These are phyloP conservation scores for Dicyrtoma fusca DNA, from an alignment of 2,888 invertebrate genomes.

Conservation along the genomic window DNA sequence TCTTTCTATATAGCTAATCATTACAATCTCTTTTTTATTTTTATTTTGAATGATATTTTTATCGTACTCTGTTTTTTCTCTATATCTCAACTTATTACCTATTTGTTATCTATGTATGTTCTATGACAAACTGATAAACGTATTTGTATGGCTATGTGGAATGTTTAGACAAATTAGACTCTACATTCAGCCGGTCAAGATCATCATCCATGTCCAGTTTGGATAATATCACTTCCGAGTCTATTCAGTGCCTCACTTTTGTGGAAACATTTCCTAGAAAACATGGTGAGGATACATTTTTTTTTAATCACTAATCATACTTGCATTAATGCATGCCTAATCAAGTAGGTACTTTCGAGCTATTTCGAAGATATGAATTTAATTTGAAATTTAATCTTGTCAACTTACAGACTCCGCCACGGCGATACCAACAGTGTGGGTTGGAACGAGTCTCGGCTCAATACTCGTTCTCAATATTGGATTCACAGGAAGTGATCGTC, in stretches of 20 bases:
- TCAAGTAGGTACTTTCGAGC: no score
- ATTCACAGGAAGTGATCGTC: conserved; percentile 77
- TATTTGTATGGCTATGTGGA: not conserved
- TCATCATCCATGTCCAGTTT: conserved; percentile 97
- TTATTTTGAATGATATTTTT: not conserved
- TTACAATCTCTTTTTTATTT: not conserved
- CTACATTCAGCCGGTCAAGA: conserved; percentile 92
- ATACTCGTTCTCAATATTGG: conserved; percentile 89
- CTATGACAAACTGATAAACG: not conserved
- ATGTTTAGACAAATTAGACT: conserved; percentile 86
- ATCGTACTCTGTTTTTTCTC: not conserved
- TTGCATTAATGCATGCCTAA: not conserved
- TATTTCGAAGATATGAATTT: not conserved
- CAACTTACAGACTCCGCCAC: conserved; percentile 74
- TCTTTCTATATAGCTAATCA: not conserved
- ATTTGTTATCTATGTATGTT: not conserved
- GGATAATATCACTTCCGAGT: conserved; percentile 94
- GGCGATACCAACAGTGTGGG: conserved; percentile 87
- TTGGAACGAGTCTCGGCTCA: conserved; percentile 96
- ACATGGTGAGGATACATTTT: conserved; percentile 70
- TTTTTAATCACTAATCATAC: not conserved
- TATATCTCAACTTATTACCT: not conserved
- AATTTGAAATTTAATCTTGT: conserved; percentile 18
- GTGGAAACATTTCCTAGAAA: conserved; percentile 94
- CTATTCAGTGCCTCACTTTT: conserved; percentile 93